A percentile compares a stretch with the other conserved stretches of the same genome.
These are phyloP conservation scores for Venusia cambrica DNA, from an alignment of 2,888 invertebrate genomes.

Conservation along the genomic window DNA sequence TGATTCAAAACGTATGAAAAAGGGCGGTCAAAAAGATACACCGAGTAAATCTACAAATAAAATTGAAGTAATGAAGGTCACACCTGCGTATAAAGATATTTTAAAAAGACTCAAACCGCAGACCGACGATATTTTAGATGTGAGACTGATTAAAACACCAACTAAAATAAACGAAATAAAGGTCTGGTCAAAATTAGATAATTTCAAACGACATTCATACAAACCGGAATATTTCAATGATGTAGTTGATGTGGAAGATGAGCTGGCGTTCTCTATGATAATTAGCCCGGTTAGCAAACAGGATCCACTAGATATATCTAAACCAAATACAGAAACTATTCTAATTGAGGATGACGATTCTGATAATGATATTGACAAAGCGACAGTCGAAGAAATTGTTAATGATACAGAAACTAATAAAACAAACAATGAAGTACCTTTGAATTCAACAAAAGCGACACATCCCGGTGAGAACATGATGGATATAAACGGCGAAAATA, in stretches of 20 bases:
- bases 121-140: constrained; percentile 13
- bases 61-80: too few relatives aligned
- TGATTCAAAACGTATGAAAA: too few relatives aligned
- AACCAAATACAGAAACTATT: constrained; percentile 9
- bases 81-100: constrained; percentile 1
- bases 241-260: constrained; percentile 10
- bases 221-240: constrained; percentile 5
- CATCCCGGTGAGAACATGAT: background rate
- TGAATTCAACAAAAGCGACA: too few relatives aligned
- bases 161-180: constrained; percentile 16
- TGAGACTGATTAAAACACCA: constrained; percentile 16
- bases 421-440: background rate
- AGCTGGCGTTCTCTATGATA: constrained; percentile 6
- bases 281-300: background rate
- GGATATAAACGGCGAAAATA: background rate
- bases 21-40: too few relatives aligned
- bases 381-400: background rate
- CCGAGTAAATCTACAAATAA: too few relatives aligned
- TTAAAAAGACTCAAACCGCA: constrained; percentile 1
- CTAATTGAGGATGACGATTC: constrained; percentile 19
- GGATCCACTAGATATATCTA: background rate
- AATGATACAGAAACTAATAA: background rate
- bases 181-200: constrained; percentile 17
- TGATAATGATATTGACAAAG: constrained; percentile 1
- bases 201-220: constrained; percentile 11